A percentile compares a stretch with the other conserved stretches of the same genome.
These are phyloP conservation scores for Papilio aristodemus DNA, from an alignment of 1,140 invertebrate species.

Conservation along the genomic window DNA sequence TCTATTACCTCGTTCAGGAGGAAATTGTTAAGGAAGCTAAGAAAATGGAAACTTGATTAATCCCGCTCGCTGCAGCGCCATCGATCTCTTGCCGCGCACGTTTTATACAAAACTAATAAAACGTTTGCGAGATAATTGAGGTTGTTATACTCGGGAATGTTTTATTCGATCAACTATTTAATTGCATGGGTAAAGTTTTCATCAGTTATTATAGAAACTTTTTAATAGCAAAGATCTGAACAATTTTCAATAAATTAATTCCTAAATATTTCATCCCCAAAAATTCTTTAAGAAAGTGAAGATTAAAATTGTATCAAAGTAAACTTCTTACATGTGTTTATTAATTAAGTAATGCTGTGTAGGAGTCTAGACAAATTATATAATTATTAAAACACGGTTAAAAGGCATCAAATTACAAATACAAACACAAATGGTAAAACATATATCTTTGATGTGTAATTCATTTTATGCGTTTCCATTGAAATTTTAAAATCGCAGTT, in stretches of 20 bases:
- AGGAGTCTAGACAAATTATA: too few species aligned
- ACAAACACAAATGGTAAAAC: too few species aligned
- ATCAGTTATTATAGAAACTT: background rate
- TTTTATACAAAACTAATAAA: conserved; percentile 25
- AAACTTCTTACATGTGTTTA: too few species aligned
- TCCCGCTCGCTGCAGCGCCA: conserved; percentile 5
- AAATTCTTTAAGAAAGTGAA: too few species aligned
- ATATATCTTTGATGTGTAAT: too few species aligned
- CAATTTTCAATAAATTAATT: too few species aligned
- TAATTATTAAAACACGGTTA: too few species aligned
- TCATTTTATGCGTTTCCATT: background rate
- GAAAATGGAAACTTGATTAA: conserved; percentile 18
- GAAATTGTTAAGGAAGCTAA: conserved; percentile 16
- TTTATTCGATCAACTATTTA: conserved; percentile 15
- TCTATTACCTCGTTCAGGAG: conserved; percentile 3
- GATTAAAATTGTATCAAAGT: too few species aligned
- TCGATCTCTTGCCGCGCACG: background rate
- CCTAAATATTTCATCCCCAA: too few species aligned
- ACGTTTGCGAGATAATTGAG: conserved; percentile 3
- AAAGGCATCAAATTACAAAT: too few species aligned
- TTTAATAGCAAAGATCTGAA: too few species aligned
- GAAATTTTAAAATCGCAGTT: conserved; percentile 3
- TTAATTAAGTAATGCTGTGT: too few species aligned
- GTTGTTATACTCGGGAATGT: background rate
- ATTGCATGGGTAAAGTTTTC: conserved; percentile 1